Evolutionary conservation across 2,113 vertebrate genomes (phyloP).

Genomic region (Albula glossodonta): DNA sequence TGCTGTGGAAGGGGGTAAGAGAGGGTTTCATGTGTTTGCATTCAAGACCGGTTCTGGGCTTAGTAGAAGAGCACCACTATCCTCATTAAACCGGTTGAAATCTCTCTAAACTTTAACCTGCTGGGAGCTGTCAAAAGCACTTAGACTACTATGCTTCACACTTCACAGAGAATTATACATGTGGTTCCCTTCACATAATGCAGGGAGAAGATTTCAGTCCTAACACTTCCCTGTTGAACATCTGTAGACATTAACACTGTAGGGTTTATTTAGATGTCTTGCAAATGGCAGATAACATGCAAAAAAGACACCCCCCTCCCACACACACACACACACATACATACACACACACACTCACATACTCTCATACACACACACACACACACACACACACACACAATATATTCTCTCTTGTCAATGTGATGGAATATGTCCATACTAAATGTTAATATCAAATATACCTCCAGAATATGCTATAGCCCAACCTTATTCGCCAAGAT

Average conservation of each 20-base stretch:
- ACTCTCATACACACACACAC: no score
- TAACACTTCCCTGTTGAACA: constrained; percentile 67
- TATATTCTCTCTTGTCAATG: background rate
- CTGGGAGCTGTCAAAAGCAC: constrained; percentile 71
- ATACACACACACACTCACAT: no score
- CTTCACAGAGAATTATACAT: constrained; percentile 73
- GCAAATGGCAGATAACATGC: constrained; percentile 37
- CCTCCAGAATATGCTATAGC: background rate
- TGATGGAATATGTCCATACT: background rate
- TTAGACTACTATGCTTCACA: constrained; percentile 62
- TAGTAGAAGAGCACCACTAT: constrained; percentile 52
- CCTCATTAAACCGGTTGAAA: constrained; percentile 60
- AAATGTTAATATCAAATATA: background rate
- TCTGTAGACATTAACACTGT: constrained; percentile 69
- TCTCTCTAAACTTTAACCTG: constrained; percentile 68
- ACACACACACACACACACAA: no score
- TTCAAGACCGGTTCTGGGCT: constrained; percentile 33
- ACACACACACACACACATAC: no score
- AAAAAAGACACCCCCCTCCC: no score
- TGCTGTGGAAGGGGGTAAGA: constrained; percentile 22
- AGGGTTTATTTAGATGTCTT: constrained; percentile 64
- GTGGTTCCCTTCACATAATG: constrained; percentile 55
- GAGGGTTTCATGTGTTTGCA: constrained; percentile 45
- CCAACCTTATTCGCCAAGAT: background rate
- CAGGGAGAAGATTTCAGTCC: constrained; percentile 59